phyloP scores from a whole-genome alignment of 2,888 invertebrate genomes.

The Chloroclysta siterata region DNA sequence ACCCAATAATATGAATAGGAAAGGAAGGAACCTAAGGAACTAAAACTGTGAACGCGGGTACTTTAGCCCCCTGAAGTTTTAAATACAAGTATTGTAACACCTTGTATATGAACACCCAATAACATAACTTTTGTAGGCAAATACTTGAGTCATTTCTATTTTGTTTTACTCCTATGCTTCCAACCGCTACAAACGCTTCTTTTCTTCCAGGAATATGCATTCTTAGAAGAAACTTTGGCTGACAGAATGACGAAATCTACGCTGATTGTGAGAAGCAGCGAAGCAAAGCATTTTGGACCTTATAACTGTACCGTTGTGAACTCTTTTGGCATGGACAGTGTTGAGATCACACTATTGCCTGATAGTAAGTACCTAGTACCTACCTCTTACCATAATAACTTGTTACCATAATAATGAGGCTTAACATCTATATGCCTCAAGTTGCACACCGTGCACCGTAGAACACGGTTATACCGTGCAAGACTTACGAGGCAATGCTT shows the following conservation, averaged over 20 bases:
- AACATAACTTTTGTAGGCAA: too few species aligned
- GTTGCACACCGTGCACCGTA: too few species aligned
- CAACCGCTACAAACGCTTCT: constrained; percentile 21
- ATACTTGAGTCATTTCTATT: constrained; percentile 8
- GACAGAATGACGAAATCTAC: constrained; percentile 93
- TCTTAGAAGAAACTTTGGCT: constrained; percentile 89
- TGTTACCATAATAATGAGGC: too few species aligned
- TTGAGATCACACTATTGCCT: constrained; percentile 92
- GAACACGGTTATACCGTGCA: too few species aligned
- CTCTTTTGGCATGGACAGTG: constrained; percentile 93
- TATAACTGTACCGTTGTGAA: constrained; percentile 98
- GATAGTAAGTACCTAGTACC: constrained; percentile 94
- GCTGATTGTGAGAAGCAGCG: constrained; percentile 92
- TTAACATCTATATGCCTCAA: too few species aligned
- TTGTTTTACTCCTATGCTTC: not conserved
- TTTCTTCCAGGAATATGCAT: constrained; percentile 86
- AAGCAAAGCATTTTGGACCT: constrained; percentile 92
- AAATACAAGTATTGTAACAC: too few species aligned
- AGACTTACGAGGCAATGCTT: too few species aligned
- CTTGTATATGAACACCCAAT: too few species aligned
- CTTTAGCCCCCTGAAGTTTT: too few species aligned
- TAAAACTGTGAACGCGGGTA: too few species aligned
- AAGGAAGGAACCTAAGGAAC: too few species aligned
- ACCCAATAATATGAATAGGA: too few species aligned
- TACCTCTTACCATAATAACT: not conserved